Evolutionary conservation across 2,113 vertebrate genomes (phyloP), one percentile per base, ranked within the genome.

Genomic region (Sakesphorus luctuosus): DNA sequence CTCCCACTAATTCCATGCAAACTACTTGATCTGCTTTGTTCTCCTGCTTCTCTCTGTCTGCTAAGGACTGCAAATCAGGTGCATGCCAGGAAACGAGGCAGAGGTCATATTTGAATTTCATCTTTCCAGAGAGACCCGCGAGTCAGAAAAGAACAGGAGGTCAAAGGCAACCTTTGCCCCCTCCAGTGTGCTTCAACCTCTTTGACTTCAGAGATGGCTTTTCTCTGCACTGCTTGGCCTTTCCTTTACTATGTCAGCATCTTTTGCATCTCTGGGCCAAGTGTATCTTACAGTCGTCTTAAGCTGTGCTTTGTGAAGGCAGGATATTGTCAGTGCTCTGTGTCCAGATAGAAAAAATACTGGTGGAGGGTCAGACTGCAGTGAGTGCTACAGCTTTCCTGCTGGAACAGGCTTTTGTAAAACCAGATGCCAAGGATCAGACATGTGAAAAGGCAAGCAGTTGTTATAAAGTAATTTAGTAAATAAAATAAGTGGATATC

Each of bases 401-500:
- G 1, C 49, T 47, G 68, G 29, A 83, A 31, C 13, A 20, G 47
- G 17, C 74, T 23, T 68, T 61, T 87, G 65, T 84, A n/a, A 71
- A 92, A 68, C n/a, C 75, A 44, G 21, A 69, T 77, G 74, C 84
- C 81, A 71, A 26, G 74, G 78, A 89, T 62, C 38, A 84, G 61
- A 50, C 17, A 35, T 8, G 8, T 26, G 55, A 63, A 74, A 89
- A 86, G 66, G 16, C 0, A 0, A 87, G 52, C 61, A 36, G 77
- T 61, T 89, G 28, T 84, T 91, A 58, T 24, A 69, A 83, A 87
- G 68, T 89, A 59, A 63, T 93, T 71, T 79, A 59, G 38, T 82
- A 91, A 95, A 84, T 89, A 92, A 86, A 94, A 49, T 96, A 78
- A 96, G 66, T 63, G 52, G 84, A 11, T 84, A 79, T 72, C 77